A percentile compares a stretch with the other conserved stretches of the same genome.
phyloP scores from a whole-genome alignment of 2,797 vertebrate genomes.

The Nannoperca australis region DNA sequence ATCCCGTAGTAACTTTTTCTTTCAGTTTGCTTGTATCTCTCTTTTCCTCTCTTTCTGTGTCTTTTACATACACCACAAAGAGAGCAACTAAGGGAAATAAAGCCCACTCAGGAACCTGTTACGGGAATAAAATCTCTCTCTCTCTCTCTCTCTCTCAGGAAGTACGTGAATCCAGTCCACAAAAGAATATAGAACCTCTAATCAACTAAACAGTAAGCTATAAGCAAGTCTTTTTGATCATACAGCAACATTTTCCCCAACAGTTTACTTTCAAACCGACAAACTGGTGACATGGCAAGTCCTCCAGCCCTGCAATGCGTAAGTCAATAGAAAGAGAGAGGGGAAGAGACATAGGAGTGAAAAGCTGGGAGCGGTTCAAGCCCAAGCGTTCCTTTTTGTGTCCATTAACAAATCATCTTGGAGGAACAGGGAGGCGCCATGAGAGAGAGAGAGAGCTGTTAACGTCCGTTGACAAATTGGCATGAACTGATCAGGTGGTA shows the following conservation, averaged over 20 bases:
- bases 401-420: slow-evolving; percentile 65
- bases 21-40: slow-evolving; percentile 30
- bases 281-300: slow-evolving; percentile 54
- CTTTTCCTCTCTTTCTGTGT: slow-evolving; percentile 31
- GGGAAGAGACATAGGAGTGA: slow-evolving; percentile 37
- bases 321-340: slow-evolving; percentile 62
- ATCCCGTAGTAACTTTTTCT: slow-evolving; percentile 36
- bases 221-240: slow-evolving; percentile 66
- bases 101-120: slow-evolving; percentile 31
- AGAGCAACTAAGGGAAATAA: slow-evolving; percentile 29
- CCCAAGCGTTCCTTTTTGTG: slow-evolving; percentile 55
- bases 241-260: slow-evolving; percentile 55
- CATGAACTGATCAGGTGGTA: slow-evolving; percentile 63
- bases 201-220: slow-evolving; percentile 69
- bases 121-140: slow-evolving; percentile 48
- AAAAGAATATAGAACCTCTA: slow-evolving; percentile 67
- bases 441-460: slow-evolving; percentile 50
- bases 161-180: slow-evolving; percentile 75
- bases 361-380: slow-evolving; percentile 38
- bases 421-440: slow-evolving; percentile 52
- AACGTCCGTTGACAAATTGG: slow-evolving; percentile 55
- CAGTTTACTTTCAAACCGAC: slow-evolving; percentile 59
- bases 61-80: slow-evolving; percentile 33
- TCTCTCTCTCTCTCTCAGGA: slow-evolving; percentile 51
- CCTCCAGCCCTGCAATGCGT: slow-evolving; percentile 63